Base-by-base conservation (phyloP, 2,888 invertebrate species). In the Trisateles emortualis region DNA sequence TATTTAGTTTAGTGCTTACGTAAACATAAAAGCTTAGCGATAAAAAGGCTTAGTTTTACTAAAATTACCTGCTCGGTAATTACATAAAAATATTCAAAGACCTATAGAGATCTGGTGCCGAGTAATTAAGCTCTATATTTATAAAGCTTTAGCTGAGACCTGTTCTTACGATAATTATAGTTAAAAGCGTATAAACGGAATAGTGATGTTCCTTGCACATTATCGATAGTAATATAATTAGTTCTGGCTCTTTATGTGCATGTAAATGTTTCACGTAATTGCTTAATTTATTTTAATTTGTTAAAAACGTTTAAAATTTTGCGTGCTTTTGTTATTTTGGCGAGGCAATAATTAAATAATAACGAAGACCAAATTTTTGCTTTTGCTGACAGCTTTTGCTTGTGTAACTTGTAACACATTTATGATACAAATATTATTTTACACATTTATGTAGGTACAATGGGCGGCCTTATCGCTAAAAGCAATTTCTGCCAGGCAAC, bases 91-190 rank as follows among this genome's bases (percentile, higher is more conserved):
- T 68, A 70, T 69, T 64, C 64, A 68, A 50, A 64, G 55, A 65
- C 55, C 56, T 64, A 59, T 65, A 64, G 53, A 72, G 48, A 43
- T 67, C 51, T 59, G 49, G 62, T 68, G 59, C 55, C 51, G 49
- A 68, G 74, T 72, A 75, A 78, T 78, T 75, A 75, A 76, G 66
- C 36, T 58, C 58, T 63, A 62, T 53, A 56, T 65, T 63, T 59
- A 57, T 57, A 67, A 52, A 48, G 52, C 49, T 52, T 59, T 35
- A 57, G 44, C 45, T 53, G 76, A 79, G 66, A 79, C 83, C 64
- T 66, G 81, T 81, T 80, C 60, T 57, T 64, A 70, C 59, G 75
- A 80, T 85, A 84, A 84, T 84, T 86, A 78, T 74, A 61, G 72
- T 66, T 70, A 76, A 80, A 77, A 73, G 78, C 72, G 76, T 81